Evolutionary conservation across 2,113 vertebrate species (phyloP), one percentile per base, ranked within the genome.

Genomic region (Zosterops hypoxanthus): DNA sequence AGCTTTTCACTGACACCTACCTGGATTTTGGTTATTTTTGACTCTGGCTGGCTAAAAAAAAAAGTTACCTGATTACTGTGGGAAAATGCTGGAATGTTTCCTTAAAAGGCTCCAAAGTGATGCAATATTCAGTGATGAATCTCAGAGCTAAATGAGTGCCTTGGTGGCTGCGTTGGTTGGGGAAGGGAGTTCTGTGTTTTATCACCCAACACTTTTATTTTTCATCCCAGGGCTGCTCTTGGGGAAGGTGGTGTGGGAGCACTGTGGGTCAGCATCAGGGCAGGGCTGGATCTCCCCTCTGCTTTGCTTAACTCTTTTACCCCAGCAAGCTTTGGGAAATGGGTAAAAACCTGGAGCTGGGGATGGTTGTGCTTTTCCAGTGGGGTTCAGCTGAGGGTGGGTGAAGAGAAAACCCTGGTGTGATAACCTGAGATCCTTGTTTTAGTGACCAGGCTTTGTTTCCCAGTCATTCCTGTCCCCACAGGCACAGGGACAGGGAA

Each of bases 141-240:
- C 85, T 72, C 15, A 36, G 90, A 82, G 78, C 87, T 97, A 89
- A 91, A 76, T 79, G 52, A 87, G 84, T 76, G 65, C 84, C 61
- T 72, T 56, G 70, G 71, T 77, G 86, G 73, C 49, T 95, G 81
- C 14, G 3, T 76, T 92, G 92, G 90, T 1, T 88, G 94, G 63
- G 81, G 80, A 93, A 65, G 53, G 90, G 66, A 92, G 61, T 39
- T 95, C 70, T 57, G 65, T 85, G 28, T 85, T 95, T 91, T 87
- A 69, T 91, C 95, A 85, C 61, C 57, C 71, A 60, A 12, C 87
- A 80, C 55, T 9, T 84, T 76, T 44, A 23, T 69, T 84, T 82
- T 79, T 76, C 57, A 26, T 49, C 18, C 33, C n/a, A 26, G 82
- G 70, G 8, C 71, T 77, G 87, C 8, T 8, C 68, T 64, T 64